Percentiles rank a stretch among this genome's conserved stretches.
phyloP scores from a whole-genome alignment of 1,140 invertebrate species.

The Piezodorus guildinii region DNA sequence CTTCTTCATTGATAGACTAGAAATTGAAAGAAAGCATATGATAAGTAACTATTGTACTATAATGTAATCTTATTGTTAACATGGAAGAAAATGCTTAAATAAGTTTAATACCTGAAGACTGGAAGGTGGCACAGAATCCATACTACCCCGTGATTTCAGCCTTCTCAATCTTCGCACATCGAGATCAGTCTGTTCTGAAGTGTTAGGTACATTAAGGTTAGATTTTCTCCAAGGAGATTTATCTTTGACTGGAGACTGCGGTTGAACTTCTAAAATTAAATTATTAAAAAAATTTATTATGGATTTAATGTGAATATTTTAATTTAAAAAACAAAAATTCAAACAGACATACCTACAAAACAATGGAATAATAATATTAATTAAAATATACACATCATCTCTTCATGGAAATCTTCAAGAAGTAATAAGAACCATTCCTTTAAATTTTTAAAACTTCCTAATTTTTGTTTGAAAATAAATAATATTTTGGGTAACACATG shows the following conservation, averaged over 20 bases:
- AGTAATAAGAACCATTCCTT: neutral
- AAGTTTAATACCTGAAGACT: constrained; percentile 36
- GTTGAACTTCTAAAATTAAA: constrained; percentile 51
- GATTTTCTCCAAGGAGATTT: constrained; percentile 66
- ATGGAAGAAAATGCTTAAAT: no score
- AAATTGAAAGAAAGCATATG: constrained; percentile 12
- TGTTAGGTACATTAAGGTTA: constrained; percentile 49
- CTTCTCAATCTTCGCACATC: constrained; percentile 37
- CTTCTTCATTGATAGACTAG: constrained; percentile 45
- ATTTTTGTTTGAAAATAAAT: neutral
- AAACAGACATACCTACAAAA: neutral
- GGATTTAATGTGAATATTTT: no score
- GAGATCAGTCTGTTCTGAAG: constrained; percentile 43
- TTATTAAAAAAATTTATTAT: neutral
- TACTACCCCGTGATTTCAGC: constrained; percentile 36
- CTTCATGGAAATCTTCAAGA: neutral
- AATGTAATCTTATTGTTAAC: no score
- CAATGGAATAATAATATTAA: no score
- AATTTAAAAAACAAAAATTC: neutral
- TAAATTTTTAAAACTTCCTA: neutral
- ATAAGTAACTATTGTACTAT: neutral
- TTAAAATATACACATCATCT: no score
- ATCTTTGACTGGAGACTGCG: constrained; percentile 51
- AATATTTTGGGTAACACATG: no score
- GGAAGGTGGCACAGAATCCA: constrained; percentile 36